Evolutionary conservation across 2,888 invertebrate genomes (phyloP).

Genomic region (Drosophila emarginata): DNA sequence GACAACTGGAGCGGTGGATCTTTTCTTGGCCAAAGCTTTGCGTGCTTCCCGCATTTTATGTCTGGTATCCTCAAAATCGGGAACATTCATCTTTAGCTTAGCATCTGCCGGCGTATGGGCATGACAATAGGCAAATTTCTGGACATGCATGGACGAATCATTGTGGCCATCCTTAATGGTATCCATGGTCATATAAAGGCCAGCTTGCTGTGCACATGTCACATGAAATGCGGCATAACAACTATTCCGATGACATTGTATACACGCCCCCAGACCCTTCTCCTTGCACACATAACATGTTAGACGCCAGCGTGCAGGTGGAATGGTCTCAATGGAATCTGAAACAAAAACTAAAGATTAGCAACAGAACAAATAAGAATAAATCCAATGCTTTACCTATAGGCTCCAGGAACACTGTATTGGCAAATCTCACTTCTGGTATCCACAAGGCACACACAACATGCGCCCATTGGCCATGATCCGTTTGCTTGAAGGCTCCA

Average conservation of each 20-base stretch:
- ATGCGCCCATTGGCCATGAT: constrained; percentile 97
- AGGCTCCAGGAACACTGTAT: constrained; percentile 98
- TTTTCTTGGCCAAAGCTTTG: constrained; percentile 93
- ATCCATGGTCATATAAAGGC: constrained; percentile 97
- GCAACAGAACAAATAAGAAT: neutral
- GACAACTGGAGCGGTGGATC: constrained; percentile 94
- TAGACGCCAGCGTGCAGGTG: constrained; percentile 97
- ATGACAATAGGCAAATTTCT: constrained; percentile 98
- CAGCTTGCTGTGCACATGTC: constrained; percentile 98
- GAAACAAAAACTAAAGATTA: neutral
- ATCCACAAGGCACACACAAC: constrained; percentile 99
- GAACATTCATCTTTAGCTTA: constrained; percentile 81
- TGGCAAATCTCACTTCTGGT: constrained; percentile 98
- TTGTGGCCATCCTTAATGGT: constrained; percentile 88
- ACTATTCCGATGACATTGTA: constrained; percentile 98
- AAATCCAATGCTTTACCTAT: constrained; percentile 85
- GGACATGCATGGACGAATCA: constrained; percentile 90
- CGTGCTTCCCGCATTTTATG: constrained; percentile 94
- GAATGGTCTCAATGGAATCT: constrained; percentile 98
- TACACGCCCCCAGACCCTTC: constrained; percentile 96
- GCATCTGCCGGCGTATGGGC: constrained; percentile 88
- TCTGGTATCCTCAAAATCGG: constrained; percentile 86
- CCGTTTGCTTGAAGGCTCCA: constrained; percentile 99
- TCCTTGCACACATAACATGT: constrained; percentile 98
- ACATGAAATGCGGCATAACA: constrained; percentile 99